Evolutionary conservation across 2,797 vertebrate species (phyloP).

Genomic region (Malurus splendens): DNA sequence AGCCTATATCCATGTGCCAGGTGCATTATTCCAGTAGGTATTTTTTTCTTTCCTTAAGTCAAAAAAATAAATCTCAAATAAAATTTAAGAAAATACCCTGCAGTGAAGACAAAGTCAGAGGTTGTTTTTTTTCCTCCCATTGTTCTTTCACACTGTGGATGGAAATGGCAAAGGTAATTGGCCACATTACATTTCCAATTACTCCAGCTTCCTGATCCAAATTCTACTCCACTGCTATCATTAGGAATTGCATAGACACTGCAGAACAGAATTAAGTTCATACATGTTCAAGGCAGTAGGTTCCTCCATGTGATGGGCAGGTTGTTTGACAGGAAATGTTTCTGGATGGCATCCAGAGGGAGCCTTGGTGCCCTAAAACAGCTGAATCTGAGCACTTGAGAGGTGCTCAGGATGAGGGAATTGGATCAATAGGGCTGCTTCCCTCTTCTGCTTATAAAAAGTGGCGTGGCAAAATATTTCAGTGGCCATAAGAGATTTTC

Average conservation of each 20-base stretch:
- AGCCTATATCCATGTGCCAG: not conserved
- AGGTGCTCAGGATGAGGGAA: too few relatives aligned
- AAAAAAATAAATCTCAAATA: not conserved
- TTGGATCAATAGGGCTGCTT: not conserved
- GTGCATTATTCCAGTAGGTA: not conserved
- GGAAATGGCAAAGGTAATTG: not conserved
- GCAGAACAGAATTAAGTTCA: not conserved
- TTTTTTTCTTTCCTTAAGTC: not conserved
- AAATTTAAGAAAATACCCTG: not conserved
- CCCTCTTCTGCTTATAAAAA: not conserved
- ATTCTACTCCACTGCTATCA: not conserved
- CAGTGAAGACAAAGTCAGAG: not conserved
- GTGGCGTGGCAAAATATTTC: not conserved
- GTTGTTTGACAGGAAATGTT: not conserved
- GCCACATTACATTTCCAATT: not conserved
- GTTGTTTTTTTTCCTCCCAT: not conserved
- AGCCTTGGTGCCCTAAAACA: not conserved
- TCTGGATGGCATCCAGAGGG: not conserved
- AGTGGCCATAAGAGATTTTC: not conserved
- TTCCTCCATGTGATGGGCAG: not conserved
- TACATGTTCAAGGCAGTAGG: not conserved
- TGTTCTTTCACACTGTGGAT: not conserved
- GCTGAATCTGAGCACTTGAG: not conserved
- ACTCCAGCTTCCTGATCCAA: not conserved
- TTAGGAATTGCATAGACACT: not conserved